These are phyloP conservation scores for Ophioninae sp. DNA, from an alignment of 2,888 invertebrate genomes.

Conservation along the genomic window DNA sequence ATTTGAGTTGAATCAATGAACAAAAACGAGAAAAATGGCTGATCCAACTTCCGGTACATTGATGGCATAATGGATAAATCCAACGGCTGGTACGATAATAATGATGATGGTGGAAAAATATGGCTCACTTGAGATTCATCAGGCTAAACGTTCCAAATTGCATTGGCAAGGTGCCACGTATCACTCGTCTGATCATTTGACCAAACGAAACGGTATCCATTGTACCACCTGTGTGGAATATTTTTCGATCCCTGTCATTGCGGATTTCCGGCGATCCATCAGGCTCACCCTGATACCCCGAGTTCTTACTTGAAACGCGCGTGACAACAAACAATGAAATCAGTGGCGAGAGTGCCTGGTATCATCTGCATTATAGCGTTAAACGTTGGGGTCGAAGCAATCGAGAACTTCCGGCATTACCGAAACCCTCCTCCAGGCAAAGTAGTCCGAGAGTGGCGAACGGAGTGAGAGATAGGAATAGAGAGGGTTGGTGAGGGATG, in stretches of 20 bases:
- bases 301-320: not conserved
- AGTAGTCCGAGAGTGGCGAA: constrained; percentile 36
- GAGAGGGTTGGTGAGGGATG: constrained; percentile 2
- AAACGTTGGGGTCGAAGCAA: constrained; percentile 40
- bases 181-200: not conserved
- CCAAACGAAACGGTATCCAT: not conserved
- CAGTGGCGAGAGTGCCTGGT: constrained; percentile 45
- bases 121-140: not conserved
- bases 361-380: constrained; percentile 41
- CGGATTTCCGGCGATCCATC: constrained; percentile 2
- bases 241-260: not conserved
- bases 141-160: constrained; percentile 1
- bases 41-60: not conserved
- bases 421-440: constrained; percentile 32
- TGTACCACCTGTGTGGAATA: not conserved
- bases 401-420: constrained; percentile 54
- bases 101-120: not conserved
- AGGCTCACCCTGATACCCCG: not conserved
- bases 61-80: not conserved
- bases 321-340: constrained; percentile 40
- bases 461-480: not conserved
- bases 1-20: not conserved
- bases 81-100: not conserved
- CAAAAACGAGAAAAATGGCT: not conserved
- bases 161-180: not conserved